These are phyloP conservation scores for Teinopalpus imperialis DNA, from an alignment of 2,888 invertebrate genomes.

Conservation along the genomic window DNA sequence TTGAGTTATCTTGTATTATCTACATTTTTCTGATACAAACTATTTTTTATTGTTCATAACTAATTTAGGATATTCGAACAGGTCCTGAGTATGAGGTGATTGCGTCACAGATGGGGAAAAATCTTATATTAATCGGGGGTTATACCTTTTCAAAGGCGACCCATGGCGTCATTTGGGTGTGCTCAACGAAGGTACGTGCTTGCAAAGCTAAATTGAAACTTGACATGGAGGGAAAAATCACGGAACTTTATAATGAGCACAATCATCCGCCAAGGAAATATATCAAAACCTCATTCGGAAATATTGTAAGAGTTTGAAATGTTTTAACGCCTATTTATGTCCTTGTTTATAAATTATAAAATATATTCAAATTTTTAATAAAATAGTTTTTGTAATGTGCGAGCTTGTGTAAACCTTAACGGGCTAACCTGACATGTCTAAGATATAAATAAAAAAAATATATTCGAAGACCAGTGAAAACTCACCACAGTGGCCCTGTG, in stretches of 20 bases:
- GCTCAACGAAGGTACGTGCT: slow-evolving; percentile 25
- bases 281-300: slow-evolving; percentile 4
- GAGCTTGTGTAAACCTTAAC: too few relatives aligned
- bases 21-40: too few relatives aligned
- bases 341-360: too few relatives aligned
- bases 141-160: slow-evolving; percentile 34
- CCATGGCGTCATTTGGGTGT: slow-evolving; percentile 22
- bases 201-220: slow-evolving; percentile 43
- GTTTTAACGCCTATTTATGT: too few relatives aligned
- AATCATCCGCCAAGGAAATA: slow-evolving; percentile 28
- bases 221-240: slow-evolving; percentile 27
- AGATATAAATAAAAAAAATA: too few relatives aligned
- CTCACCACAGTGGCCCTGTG: too few relatives aligned
- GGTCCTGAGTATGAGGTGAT: slow-evolving; percentile 35
- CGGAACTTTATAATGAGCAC: slow-evolving; percentile 30
- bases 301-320: slow-evolving; percentile 1
- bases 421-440: too few relatives aligned
- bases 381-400: too few relatives aligned
- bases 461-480: too few relatives aligned
- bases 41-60: background rate
- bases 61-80: slow-evolving; percentile 12
- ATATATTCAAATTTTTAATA: too few relatives aligned
- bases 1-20: too few relatives aligned
- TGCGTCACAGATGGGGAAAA: slow-evolving; percentile 36
- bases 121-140: slow-evolving; percentile 35